Percentiles rank a stretch among this genome's conserved stretches.
phyloP scores from a whole-genome alignment of 2,888 invertebrate species.

The Drosophila greeni region DNA sequence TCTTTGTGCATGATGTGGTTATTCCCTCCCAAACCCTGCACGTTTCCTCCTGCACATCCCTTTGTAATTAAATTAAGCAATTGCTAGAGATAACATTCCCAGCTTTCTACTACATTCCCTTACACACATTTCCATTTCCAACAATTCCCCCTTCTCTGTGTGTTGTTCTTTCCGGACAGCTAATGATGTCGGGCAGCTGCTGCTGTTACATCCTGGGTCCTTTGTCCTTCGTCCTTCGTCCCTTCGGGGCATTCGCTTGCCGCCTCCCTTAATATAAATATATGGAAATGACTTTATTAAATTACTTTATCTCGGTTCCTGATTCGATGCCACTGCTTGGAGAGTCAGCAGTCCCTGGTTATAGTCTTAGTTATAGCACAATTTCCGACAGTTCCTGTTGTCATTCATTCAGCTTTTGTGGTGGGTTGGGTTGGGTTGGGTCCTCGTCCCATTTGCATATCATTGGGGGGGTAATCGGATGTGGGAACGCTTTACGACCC shows the following conservation, averaged over 20 bases:
- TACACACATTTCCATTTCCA: no score
- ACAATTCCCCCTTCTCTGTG: no score
- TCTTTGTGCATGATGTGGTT: constrained; percentile 55
- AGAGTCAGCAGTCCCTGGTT: constrained; percentile 24
- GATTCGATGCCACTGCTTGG: constrained; percentile 39
- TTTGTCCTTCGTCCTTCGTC: neutral
- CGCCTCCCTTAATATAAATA: constrained; percentile 58
- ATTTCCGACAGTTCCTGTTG: constrained; percentile 61
- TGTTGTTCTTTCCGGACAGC: constrained; percentile 32
- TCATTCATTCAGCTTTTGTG: constrained; percentile 61
- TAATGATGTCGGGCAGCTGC: constrained; percentile 38
- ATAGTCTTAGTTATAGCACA: constrained; percentile 45
- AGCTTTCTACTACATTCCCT: no score
- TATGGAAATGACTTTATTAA: constrained; percentile 72
- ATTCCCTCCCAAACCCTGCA: no score
- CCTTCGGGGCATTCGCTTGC: constrained; percentile 18
- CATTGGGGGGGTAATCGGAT: constrained; percentile 40
- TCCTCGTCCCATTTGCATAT: constrained; percentile 39
- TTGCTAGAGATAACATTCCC: constrained; percentile 61
- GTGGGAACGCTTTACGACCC: constrained; percentile 36
- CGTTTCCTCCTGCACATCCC: neutral
- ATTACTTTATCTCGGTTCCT: constrained; percentile 66
- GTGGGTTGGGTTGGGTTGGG: constrained; percentile 6
- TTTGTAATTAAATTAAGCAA: constrained; percentile 63
- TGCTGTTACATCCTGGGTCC: constrained; percentile 17